phyloP scores from a whole-genome alignment of 2,113 vertebrate species.

The Chrysochloris asiatica region DNA sequence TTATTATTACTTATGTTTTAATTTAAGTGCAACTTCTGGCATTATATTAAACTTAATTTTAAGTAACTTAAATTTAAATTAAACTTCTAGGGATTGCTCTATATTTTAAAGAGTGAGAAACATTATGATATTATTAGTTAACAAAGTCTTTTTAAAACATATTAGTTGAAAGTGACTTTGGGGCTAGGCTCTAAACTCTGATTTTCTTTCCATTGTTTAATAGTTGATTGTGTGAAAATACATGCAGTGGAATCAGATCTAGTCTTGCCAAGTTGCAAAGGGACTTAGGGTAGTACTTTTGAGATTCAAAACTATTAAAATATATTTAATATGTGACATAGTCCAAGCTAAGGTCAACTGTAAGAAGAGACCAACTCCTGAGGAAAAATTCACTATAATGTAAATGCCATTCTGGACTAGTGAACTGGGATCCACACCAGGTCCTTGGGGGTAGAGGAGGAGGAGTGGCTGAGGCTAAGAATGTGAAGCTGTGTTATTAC shows the following conservation, averaged over 20 bases:
- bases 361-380: neutral
- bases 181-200: constrained; percentile 34
- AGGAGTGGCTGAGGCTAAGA: neutral
- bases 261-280: constrained; percentile 31
- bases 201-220: constrained; percentile 36
- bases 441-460: neutral
- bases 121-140: constrained; percentile 25
- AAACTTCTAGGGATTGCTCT: constrained; percentile 22
- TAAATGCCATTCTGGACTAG: neutral
- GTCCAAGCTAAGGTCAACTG: neutral
- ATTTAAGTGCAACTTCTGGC: constrained; percentile 40
- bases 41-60: neutral
- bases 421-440: neutral
- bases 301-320: constrained; percentile 43
- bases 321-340: constrained; percentile 37
- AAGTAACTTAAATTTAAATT: neutral
- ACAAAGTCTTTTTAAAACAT: constrained; percentile 49
- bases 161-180: neutral
- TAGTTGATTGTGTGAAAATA: constrained; percentile 7
- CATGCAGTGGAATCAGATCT: neutral
- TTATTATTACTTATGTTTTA: constrained; percentile 18
- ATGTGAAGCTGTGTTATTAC: neutral
- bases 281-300: constrained; percentile 14
- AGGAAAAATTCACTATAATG: neutral
- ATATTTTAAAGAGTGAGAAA: constrained; percentile 35